Evolutionary conservation across 2,113 vertebrate genomes (phyloP), one percentile per base, ranked within the genome.

Genomic region (Actenoides hombroni): DNA sequence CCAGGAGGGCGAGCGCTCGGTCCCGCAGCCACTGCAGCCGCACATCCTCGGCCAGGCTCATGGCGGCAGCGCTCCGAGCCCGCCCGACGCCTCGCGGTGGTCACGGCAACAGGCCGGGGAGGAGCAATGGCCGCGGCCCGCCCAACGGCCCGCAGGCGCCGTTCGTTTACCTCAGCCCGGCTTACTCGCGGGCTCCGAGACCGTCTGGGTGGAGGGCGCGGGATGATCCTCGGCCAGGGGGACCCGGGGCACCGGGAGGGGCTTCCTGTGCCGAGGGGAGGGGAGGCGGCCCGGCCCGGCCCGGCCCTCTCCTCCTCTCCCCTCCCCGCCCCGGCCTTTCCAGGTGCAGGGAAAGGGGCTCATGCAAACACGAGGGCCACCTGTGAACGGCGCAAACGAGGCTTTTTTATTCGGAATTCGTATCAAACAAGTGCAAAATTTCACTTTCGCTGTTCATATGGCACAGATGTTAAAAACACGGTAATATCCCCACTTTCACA

Each of bases 1-100:
- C 74, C 53, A 99, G 98, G 13, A 94, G 92, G 3, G 83, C 51
- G 37, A 96, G 98, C 5, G 98, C 97, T 6, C 97, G 97, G 80
- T 98, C 97, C 83, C 98, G 97, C 53, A 99, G 92, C 99, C 99
- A 99, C 91, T 96, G 98, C 93, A 99, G 88, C 39, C 99, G 98
- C 70, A 98, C 95, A 89, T 99, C 99, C 71, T 97, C 97, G 48
- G 21, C 20, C 95, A 98, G 92, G 37, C 95, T 89, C 98, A 98
- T 97, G 26, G 93, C 81, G 19, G 25, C 42, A 1, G 29, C 3
- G 24, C 6, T 7, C 15, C 12, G 11, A 13, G 49, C 24, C 16
- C 7, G 12, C 10, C 39, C 37, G 80, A 84, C 88, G 91, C 89
- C 67, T 75, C 49, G 0, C 59, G 69, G 96, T 94, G 86, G 76